phyloP scores from a whole-genome alignment of 2,888 invertebrate genomes.

The Digitonthophagus gazella region DNA sequence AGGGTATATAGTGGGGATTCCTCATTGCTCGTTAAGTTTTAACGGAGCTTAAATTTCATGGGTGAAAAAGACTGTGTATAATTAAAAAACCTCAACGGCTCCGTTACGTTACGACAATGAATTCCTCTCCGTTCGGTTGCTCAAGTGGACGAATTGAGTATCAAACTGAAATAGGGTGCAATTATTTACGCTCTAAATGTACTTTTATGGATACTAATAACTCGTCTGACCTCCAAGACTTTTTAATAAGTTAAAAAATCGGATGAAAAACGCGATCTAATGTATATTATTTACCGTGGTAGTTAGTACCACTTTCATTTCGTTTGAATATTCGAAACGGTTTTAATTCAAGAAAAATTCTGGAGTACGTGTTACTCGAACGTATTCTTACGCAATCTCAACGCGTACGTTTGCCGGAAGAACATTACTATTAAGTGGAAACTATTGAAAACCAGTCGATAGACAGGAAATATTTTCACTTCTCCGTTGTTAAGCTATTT shows the following conservation, averaged over 20 bases:
- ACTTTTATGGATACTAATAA: too few species aligned
- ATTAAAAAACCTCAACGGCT: neutral
- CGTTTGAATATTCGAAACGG: too few species aligned
- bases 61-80: neutral
- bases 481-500: neutral
- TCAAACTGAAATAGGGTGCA: too few species aligned
- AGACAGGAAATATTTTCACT: neutral
- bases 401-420: neutral
- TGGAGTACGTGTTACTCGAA: neutral
- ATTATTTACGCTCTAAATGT: neutral
- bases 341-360: neutral
- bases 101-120: neutral
- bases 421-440: neutral
- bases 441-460: neutral
- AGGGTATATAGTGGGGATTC: neutral
- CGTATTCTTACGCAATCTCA: neutral
- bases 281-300: too few species aligned
- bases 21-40: neutral
- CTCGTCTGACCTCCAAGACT: neutral
- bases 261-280: too few species aligned
- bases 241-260: too few species aligned
- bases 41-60: neutral
- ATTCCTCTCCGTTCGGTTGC: neutral
- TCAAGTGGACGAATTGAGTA: neutral
- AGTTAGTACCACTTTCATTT: too few species aligned